These are phyloP conservation scores for Axis porcinus DNA, from an alignment of 2,113 vertebrate species.

Conservation along the genomic window DNA sequence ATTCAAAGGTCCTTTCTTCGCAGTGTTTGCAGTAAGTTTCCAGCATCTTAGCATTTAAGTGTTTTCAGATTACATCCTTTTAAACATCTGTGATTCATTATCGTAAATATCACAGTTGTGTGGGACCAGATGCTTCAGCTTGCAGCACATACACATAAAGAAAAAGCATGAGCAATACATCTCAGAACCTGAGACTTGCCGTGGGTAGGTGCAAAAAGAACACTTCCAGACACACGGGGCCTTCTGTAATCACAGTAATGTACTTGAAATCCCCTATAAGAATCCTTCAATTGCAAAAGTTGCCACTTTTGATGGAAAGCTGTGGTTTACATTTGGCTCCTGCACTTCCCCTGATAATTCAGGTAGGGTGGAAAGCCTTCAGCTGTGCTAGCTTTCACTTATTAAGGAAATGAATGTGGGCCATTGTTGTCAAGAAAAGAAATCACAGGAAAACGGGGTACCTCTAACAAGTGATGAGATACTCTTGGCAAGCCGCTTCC, in stretches of 20 bases:
- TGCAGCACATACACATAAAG: not conserved
- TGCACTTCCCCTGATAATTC: not conserved
- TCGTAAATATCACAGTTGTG: constrained; percentile 71
- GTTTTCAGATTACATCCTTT: constrained; percentile 62
- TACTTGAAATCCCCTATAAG: constrained; percentile 18
- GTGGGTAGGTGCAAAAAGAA: constrained; percentile 26
- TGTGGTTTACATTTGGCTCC: constrained; percentile 31
- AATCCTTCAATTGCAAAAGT: constrained; percentile 23
- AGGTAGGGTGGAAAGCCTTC: not conserved
- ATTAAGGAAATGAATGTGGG: not conserved
- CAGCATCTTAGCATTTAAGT: constrained; percentile 59
- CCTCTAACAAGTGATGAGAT: constrained; percentile 52
- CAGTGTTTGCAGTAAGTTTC: constrained; percentile 47
- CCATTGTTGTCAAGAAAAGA: constrained; percentile 48
- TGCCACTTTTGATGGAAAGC: constrained; percentile 41
- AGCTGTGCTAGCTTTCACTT: not conserved
- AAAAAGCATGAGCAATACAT: not conserved
- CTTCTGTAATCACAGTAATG: not conserved
- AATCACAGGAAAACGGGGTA: constrained; percentile 41
- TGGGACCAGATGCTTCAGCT: constrained; percentile 48
- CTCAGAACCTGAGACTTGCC: not conserved
- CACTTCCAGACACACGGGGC: not conserved
- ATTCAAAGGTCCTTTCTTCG: constrained; percentile 56
- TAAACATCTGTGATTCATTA: constrained; percentile 73
- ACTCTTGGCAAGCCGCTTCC: constrained; percentile 64